These are phyloP conservation scores for Machimus rusticus DNA, from an alignment of 2,888 invertebrate species.

Conservation along the genomic window DNA sequence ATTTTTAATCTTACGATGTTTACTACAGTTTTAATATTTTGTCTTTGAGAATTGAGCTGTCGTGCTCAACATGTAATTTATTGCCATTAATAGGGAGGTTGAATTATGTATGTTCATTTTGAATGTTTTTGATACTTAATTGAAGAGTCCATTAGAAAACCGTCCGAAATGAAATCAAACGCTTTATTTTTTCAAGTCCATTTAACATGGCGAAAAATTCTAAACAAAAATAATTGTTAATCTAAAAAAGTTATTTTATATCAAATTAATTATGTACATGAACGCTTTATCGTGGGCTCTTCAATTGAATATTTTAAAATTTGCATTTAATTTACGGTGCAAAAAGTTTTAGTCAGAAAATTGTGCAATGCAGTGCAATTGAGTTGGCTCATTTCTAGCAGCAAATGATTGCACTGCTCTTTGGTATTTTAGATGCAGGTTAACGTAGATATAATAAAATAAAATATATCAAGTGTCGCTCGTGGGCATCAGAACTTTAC, in stretches of 20 bases:
- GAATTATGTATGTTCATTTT: background rate
- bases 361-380: background rate
- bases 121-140: background rate
- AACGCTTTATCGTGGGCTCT: background rate
- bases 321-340: background rate
- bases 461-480: background rate
- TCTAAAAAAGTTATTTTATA: background rate
- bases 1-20: background rate
- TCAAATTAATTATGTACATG: background rate
- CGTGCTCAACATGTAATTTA: background rate
- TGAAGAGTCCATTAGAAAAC: background rate
- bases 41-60: background rate
- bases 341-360: background rate
- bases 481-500: background rate
- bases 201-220: background rate
- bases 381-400: background rate
- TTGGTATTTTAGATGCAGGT: background rate
- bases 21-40: background rate
- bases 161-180: background rate
- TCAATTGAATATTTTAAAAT: background rate
- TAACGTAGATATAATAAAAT: background rate
- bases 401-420: background rate
- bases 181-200: background rate
- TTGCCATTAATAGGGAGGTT: background rate
- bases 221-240: background rate